These are phyloP conservation scores for Malthinus flaveolus DNA, from an alignment of 2,888 invertebrate species.

Conservation along the genomic window DNA sequence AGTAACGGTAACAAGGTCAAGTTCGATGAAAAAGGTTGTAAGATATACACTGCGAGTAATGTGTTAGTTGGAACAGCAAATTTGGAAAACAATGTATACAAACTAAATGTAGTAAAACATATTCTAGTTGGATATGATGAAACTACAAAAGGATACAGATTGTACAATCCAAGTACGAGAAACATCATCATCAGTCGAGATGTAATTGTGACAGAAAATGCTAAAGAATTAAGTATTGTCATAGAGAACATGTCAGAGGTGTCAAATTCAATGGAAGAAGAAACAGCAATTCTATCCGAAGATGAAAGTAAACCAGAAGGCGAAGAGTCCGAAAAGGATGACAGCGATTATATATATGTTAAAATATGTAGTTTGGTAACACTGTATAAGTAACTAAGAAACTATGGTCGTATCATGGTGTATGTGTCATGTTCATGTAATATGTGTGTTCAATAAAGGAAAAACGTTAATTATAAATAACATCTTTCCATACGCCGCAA, in stretches of 20 bases:
- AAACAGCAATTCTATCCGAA: neutral
- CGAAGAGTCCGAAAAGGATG: neutral
- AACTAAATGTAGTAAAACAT: neutral
- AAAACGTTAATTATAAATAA: no score
- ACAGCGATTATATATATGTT: neutral
- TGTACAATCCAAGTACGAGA: neutral
- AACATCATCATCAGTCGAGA: neutral
- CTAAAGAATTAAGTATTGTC: neutral
- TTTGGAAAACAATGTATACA: conserved; percentile 7
- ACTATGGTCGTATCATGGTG: no score
- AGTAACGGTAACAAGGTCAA: conserved; percentile 19
- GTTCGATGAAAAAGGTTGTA: conserved; percentile 18
- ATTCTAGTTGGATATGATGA: conserved; percentile 1
- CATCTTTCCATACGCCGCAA: no score
- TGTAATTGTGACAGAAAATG: neutral
- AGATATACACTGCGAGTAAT: conserved; percentile 14
- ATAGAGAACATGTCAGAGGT: neutral
- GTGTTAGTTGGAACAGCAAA: conserved; percentile 17
- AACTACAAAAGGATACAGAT: neutral
- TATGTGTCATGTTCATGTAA: no score
- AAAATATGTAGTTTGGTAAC: no score
- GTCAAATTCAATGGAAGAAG: neutral
- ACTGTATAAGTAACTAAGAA: no score
- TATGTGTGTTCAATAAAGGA: no score
- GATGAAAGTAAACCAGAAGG: no score